Evolutionary conservation across 2,888 invertebrate species (phyloP), one percentile per base, ranked within the genome.

Genomic region (Artemia sinica): DNA sequence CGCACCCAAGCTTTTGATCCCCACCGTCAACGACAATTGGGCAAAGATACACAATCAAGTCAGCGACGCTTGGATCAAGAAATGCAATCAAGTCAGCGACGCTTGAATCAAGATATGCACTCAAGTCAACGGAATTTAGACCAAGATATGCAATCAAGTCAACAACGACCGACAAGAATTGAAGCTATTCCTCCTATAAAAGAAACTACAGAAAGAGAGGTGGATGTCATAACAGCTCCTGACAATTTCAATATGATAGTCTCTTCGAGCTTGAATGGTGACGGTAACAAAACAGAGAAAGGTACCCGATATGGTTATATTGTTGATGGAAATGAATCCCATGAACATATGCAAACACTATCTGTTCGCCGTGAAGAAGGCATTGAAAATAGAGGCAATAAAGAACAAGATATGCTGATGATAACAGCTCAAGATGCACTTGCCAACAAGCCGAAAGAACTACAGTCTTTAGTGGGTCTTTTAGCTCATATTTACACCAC

Each of bases 151-250:
- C 14, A 58, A 58, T 28, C 63, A 10, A 58, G 63, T 58, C 63
- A 28, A n/a, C n/a, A 28, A n/a, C 8, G 63, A 28, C 63, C 63
- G n/a, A 9, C 28, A 8, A 28, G n/a, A 28, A 28, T 58, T 28
- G 63, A 58, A 28, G 63, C 63, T 18, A 28, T 9, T 58, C 28
- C 28, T 9, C 63, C 63, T n/a, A n/a, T 28, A 10, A 58, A 58
- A 28, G 63, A 28, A 58, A 18, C 63, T 58, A 58, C 63, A 8
- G 63, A 10, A 10, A n/a, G 63, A 9, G 50, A 69, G 14, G 50
- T 66, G 9, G 69, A 69, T 6, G 51, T 69, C 69, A 49, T 69
- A 11, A 69, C 69, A 50, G 69, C 69, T 11, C 69, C 69, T 8
- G 50, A 50, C 67, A 49, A 50, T 13, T 69, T 65, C 66, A 69